These are phyloP conservation scores for Syrphus vitripennis DNA, from an alignment of 2,888 invertebrate species.

Conservation along the genomic window DNA sequence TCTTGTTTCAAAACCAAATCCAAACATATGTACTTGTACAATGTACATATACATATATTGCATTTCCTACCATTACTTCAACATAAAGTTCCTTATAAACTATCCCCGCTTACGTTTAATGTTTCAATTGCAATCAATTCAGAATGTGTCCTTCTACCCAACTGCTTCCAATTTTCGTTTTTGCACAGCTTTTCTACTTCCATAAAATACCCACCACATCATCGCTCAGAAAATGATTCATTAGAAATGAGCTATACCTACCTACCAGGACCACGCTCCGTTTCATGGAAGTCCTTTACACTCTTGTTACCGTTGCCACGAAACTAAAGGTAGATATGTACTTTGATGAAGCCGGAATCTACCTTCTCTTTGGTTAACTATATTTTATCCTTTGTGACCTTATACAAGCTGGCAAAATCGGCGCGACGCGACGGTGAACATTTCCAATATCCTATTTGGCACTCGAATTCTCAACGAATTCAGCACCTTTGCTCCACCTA, in stretches of 20 bases:
- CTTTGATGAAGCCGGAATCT: slow-evolving; percentile 39
- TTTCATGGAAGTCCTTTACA: slow-evolving; percentile 9
- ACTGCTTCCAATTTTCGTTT: slow-evolving; percentile 32
- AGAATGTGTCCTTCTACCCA: slow-evolving; percentile 42
- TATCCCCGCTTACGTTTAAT: slow-evolving; percentile 8
- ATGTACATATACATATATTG: too few relatives aligned
- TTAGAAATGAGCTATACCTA: background rate
- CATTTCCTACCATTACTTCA: too few relatives aligned
- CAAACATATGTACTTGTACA: too few relatives aligned
- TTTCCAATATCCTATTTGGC: slow-evolving; percentile 58
- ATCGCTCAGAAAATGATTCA: slow-evolving; percentile 24
- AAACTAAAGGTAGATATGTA: background rate
- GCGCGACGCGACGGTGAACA: slow-evolving; percentile 40
- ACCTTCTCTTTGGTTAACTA: background rate
- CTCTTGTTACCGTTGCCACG: background rate
- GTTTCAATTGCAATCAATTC: slow-evolving; percentile 52
- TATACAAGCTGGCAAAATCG: background rate
- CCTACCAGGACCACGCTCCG: background rate
- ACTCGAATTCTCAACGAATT: slow-evolving; percentile 40
- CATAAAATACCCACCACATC: background rate
- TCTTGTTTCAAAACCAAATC: too few relatives aligned
- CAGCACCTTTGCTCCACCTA: slow-evolving; percentile 28
- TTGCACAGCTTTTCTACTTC: slow-evolving; percentile 10
- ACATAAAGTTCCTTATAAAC: slow-evolving; percentile 3
- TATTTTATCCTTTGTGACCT: slow-evolving; percentile 46